Conservation (phyloP, 2,888 invertebrate species). For the Uloborus plumipes region DNA sequence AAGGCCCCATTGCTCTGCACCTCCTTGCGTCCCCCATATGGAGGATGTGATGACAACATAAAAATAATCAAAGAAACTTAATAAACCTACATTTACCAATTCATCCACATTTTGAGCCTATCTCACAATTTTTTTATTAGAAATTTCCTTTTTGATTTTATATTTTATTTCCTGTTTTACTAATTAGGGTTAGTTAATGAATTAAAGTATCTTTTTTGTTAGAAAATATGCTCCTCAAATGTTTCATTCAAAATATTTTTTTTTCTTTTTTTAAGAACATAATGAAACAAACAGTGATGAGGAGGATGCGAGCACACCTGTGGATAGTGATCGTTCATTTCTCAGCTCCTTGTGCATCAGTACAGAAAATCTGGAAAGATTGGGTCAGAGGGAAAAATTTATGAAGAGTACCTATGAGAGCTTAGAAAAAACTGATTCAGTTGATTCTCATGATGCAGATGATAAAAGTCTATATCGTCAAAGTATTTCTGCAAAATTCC, state of each 20-base stretch:
- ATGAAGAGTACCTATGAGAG: slow-evolving; percentile 75
- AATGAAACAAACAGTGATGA: slow-evolving; percentile 72
- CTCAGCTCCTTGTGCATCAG: slow-evolving; percentile 72
- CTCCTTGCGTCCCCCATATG: no score
- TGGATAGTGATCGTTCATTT: slow-evolving; percentile 79
- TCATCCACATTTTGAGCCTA: no score
- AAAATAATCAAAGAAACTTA: no score
- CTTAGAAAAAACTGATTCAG: slow-evolving; percentile 75
- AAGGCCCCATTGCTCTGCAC: no score
- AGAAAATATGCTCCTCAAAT: no score
- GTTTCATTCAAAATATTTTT: not conserved
- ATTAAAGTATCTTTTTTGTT: no score
- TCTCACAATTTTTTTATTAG: no score
- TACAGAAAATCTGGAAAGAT: slow-evolving; percentile 72
- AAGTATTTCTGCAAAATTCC: slow-evolving; percentile 68
- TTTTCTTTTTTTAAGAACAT: slow-evolving; percentile 61
- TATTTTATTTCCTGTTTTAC: no score
- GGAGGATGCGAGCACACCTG: slow-evolving; percentile 83
- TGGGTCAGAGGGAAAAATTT: slow-evolving; percentile 72
- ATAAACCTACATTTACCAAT: no score
- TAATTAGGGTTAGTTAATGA: no score
- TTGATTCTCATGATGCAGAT: slow-evolving; percentile 65
- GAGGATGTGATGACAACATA: no score
- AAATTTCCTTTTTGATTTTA: no score
- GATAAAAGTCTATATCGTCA: slow-evolving; percentile 64